Conservation (phyloP, 2,797 vertebrate species). For the Choloepus didactylus region DNA sequence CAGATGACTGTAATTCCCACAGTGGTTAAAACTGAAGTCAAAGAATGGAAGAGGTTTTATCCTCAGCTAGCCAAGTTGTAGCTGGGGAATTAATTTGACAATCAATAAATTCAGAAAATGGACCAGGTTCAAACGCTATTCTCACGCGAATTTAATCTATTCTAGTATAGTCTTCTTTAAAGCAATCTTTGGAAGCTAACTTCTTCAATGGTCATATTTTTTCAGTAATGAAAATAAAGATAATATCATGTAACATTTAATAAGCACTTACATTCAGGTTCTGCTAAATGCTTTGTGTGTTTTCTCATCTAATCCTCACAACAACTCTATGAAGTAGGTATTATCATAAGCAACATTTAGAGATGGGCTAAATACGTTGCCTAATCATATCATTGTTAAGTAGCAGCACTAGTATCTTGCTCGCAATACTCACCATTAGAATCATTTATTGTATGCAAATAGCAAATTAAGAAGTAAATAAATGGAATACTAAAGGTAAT, state of each 20-base stretch:
- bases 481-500: neutral
- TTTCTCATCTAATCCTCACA: constrained; percentile 28
- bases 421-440: neutral
- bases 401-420: neutral
- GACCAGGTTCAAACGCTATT: neutral
- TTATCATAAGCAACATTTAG: neutral
- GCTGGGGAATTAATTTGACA: constrained; percentile 12
- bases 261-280: neutral
- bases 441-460: neutral
- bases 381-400: neutral
- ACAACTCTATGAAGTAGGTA: neutral
- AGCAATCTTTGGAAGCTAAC: neutral
- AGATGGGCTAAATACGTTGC: neutral
- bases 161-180: neutral
- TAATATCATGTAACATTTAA: neutral
- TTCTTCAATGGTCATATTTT: neutral
- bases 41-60: constrained; percentile 30
- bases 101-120: constrained; percentile 7
- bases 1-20: neutral
- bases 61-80: neutral
- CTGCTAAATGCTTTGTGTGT: neutral
- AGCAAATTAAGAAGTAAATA: neutral
- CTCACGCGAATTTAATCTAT: neutral
- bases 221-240: neutral
- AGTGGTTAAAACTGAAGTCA: neutral